phyloP scores from a whole-genome alignment of 1,140 invertebrate species.

The Orussus abietinus region DNA sequence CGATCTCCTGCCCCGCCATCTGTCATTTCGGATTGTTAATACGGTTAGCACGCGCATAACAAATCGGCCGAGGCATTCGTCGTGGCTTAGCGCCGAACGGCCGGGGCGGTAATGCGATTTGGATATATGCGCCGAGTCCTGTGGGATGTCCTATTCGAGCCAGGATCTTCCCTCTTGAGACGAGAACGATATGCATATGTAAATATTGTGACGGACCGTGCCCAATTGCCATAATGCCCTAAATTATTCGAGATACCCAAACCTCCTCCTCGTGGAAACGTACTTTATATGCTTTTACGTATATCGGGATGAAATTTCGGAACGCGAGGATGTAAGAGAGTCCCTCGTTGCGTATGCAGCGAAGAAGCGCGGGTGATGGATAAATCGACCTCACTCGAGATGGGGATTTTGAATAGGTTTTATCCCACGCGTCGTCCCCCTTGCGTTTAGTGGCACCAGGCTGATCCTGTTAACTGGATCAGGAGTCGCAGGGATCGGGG shows the following conservation, averaged over 20 bases:
- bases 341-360: not conserved
- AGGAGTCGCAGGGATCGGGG: constrained; percentile 28
- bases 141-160: constrained; percentile 36
- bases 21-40: constrained; percentile 48
- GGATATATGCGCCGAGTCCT: constrained; percentile 43
- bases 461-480: constrained; percentile 43
- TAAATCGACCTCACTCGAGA: not conserved
- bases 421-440: constrained; percentile 20
- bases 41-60: constrained; percentile 46
- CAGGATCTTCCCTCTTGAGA: constrained; percentile 39
- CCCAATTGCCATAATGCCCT: constrained; percentile 30
- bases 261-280: not conserved
- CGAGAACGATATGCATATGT: constrained; percentile 51
- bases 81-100: constrained; percentile 34
- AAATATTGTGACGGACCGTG: constrained; percentile 43
- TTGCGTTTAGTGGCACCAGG: constrained; percentile 15
- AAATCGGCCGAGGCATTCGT: constrained; percentile 40
- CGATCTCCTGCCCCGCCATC: constrained; percentile 40
- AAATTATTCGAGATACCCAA: not conserved
- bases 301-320: too few relatives aligned
- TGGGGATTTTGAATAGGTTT: constrained; percentile 17
- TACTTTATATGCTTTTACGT: too few relatives aligned
- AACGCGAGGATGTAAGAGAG: not conserved
- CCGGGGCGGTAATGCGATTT: constrained; percentile 47
- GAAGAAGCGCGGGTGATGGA: not conserved